Base-by-base conservation (phyloP, 2,888 invertebrate species). In the Bimastos eiseni region DNA sequence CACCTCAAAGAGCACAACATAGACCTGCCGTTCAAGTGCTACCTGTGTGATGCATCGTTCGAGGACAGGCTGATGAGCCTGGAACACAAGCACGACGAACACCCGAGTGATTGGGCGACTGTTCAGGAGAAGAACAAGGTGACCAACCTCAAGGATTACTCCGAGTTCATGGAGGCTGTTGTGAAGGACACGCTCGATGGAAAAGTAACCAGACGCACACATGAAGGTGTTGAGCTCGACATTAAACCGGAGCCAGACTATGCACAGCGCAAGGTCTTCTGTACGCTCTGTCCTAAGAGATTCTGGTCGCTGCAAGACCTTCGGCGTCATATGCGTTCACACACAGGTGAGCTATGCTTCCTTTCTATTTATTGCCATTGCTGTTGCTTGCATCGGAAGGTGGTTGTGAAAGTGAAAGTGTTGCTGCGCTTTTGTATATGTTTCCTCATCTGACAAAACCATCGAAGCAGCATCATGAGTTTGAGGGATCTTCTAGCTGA, bases 301-400 rank as follows among this genome's bases (percentile, higher is more conserved):
- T 98, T 98, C 95, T 98, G 98, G 98, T 98, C 98, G 0, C 97
- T 98, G 0, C 98, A 98, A 94, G 98, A 98, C 95, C 96, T 98
- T 13, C 96, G 98, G 0, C 96, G 98, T 0, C 98, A 98, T 95
- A 98, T 98, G 98, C 96, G 98, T 36, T 98, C 98, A 0, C 98
- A 98, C 95, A 95, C 94, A 90, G 95, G 95, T 95, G 92, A 41
- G 91, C 90, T n/a, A n/a, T n/a, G 70, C n/a, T 70, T 70, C 30
- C 30, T 30, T 55, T n/a, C 8, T 17, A 3, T n/a, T 70, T 70
- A n/a, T 17, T 70, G 70, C 17, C 0, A n/a, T 70, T 30, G 30
- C n/a, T 70, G 4, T 13, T n/a, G 17, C n/a, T 70, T 3, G 70
- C 70, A 8, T 30, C 0, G 30, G 70, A 70, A 70, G 70, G 70